phyloP scores from a whole-genome alignment of 1,140 invertebrate species.

The Tetragonula clypearis region DNA sequence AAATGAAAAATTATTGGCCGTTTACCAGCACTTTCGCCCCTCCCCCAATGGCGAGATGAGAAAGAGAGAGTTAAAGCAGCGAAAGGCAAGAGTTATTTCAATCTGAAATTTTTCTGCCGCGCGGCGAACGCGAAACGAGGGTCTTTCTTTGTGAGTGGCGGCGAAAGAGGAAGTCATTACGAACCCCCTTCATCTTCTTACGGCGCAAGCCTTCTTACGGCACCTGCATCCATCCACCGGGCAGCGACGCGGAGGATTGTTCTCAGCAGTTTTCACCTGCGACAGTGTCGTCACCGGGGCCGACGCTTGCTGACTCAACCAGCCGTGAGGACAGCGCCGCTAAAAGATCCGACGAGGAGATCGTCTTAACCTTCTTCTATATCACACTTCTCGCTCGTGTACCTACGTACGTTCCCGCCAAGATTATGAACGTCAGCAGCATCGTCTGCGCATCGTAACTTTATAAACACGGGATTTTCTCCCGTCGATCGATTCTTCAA shows the following conservation, averaged over 20 bases:
- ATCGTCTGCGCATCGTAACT: not conserved
- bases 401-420: slow-evolving; percentile 22
- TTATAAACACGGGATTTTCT: slow-evolving; percentile 17
- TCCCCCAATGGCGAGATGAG: not conserved
- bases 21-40: not conserved
- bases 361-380: slow-evolving; percentile 66
- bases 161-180: slow-evolving; percentile 37
- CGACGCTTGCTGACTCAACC: slow-evolving; percentile 64
- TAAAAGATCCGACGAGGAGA: slow-evolving; percentile 51
- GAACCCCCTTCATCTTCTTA: slow-evolving; percentile 40
- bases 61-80: not conserved
- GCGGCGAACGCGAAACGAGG: not conserved
- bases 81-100: slow-evolving; percentile 13
- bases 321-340: slow-evolving; percentile 50
- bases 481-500: not conserved
- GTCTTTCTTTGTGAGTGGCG: slow-evolving; percentile 25
- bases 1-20: slow-evolving; percentile 1
- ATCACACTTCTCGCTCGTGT: slow-evolving; percentile 49
- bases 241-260: slow-evolving; percentile 30
- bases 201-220: slow-evolving; percentile 41
- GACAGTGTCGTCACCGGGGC: slow-evolving; percentile 9
- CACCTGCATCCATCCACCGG: slow-evolving; percentile 52
- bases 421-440: slow-evolving; percentile 46
- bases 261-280: slow-evolving; percentile 65
- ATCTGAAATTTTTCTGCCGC: slow-evolving; percentile 14